Evolutionary conservation across 2,113 vertebrate genomes (phyloP), one percentile per base, ranked within the genome.

Genomic region (Pampusana beccarii): DNA sequence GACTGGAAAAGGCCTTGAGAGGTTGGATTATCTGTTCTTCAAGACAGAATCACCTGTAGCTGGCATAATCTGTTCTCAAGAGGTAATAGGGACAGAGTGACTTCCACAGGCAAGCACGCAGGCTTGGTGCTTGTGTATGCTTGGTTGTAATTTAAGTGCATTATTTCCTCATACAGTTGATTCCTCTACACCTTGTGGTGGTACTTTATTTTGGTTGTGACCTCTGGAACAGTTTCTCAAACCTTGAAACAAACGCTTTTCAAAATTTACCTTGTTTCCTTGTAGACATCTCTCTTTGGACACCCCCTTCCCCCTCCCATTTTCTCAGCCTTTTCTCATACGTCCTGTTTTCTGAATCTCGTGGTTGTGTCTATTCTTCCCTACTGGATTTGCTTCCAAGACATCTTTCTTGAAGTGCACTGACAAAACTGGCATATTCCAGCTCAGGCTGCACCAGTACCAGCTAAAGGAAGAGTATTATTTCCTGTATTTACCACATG

Each of bases 401-500:
- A 69, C 10, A 14, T 69, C 21, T 75, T 90, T 90, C 38, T 58
- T 57, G 50, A 82, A 86, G 54, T 19, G 4, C 1, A 1, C 25
- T 83, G 33, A 72, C 40, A 69, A 72, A 94, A 73, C 54, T 42
- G 51, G 25, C 6, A 2, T 88, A 57, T 80, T 95, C 62, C 42
- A 78, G 75, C 36, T 73, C 31, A 42, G 18, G 10, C 62, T 93
- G 33, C 50, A 82, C 11, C 42, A 77, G 31, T 19, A 51, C 21
- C 10, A 7, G n/a, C 58, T 90, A 60, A 86, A 90, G n/a, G 23
- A 90, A 78, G 42, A 62, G 28, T 5, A 15, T 70, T 88, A 17
- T 70, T 92, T 94, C 67, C 50, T 92, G 1, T 92, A 86, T 92
- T 82, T 86, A 54, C 46, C 9, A 48, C 54, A 93, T 80, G 62